Conservation (phyloP, 2,888 invertebrate genomes). For the Noctua fimbriata region DNA sequence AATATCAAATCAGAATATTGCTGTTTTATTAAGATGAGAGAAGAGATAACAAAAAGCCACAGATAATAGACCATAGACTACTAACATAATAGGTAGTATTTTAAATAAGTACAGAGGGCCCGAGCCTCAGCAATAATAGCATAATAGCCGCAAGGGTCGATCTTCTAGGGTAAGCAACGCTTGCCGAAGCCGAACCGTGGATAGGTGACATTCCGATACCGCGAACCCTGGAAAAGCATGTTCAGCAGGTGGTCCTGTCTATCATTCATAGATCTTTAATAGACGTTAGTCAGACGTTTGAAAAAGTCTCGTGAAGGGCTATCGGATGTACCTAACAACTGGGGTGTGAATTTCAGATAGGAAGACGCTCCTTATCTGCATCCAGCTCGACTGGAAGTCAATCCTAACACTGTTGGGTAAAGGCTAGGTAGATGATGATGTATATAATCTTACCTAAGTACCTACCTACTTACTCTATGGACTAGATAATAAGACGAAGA, state of each 20-base stretch:
- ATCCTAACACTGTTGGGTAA: not conserved
- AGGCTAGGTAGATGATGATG: not conserved
- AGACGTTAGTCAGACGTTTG: not conserved
- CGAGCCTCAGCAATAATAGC: not conserved
- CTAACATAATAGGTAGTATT: not conserved
- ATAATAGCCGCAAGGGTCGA: not conserved
- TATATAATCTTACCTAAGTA: not conserved
- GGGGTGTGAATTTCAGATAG: not conserved
- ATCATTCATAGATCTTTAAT: not conserved
- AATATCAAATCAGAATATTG: not conserved
- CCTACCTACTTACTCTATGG: too few species aligned
- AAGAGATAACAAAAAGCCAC: not conserved
- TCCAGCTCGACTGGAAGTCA: not conserved
- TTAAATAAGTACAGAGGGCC: not conserved
- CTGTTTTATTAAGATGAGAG: not conserved
- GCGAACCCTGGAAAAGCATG: not conserved
- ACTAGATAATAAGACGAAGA: not conserved
- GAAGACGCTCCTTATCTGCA: not conserved
- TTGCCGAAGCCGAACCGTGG: not conserved
- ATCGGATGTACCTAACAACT: not conserved
- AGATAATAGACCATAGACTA: not conserved
- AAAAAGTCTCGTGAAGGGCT: not conserved
- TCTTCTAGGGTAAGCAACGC: not conserved
- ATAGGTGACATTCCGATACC: not conserved
- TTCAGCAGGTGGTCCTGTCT: not conserved